These are phyloP conservation scores for Rhagonycha lutea DNA, from an alignment of 2,888 invertebrate genomes.

Conservation along the genomic window DNA sequence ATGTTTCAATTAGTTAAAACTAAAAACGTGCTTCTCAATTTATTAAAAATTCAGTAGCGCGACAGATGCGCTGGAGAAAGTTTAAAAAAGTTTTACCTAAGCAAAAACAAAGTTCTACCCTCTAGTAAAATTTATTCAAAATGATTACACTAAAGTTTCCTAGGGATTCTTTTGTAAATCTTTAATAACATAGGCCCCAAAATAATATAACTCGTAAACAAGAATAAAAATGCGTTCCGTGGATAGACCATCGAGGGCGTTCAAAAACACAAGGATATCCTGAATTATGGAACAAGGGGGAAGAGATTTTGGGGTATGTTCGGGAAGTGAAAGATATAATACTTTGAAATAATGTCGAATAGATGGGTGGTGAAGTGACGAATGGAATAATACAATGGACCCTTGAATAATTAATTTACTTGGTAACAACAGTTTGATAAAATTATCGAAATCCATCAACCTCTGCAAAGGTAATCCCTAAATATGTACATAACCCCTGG, in stretches of 20 bases:
- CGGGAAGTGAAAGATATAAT: background rate
- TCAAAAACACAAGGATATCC: background rate
- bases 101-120: background rate
- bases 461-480: background rate
- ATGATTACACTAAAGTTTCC: background rate
- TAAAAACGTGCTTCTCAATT: background rate
- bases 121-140: background rate
- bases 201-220: background rate
- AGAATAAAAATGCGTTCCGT: background rate
- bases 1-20: background rate
- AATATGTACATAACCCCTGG: background rate
- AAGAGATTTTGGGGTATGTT: background rate
- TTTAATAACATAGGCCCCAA: background rate
- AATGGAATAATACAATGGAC: background rate
- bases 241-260: background rate
- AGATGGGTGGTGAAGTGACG: background rate
- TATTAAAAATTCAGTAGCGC: background rate
- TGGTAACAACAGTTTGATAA: background rate
- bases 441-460: background rate
- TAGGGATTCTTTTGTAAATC: background rate
- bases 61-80: background rate
- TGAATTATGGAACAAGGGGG: background rate
- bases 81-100: background rate
- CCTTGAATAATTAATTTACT: background rate
- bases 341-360: background rate